phyloP scores from a whole-genome alignment of 2,888 invertebrate species.

The Polydrusus tereticollis region DNA sequence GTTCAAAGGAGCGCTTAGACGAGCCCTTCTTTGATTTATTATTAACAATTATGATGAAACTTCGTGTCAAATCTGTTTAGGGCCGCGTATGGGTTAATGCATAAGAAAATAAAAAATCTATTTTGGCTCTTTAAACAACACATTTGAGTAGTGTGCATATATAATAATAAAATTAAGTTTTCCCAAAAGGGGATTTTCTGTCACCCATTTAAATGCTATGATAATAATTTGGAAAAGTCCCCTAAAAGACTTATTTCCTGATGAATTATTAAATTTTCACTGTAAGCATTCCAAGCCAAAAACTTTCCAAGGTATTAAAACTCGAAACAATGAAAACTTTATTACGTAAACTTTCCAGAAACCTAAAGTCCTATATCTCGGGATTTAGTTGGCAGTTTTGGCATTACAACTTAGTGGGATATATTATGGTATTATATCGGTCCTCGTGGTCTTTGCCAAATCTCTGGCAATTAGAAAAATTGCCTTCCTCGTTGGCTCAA shows the following conservation, averaged over 20 bases:
- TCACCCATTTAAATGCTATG: background rate
- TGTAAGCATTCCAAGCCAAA: constrained; percentile 36
- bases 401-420: constrained; percentile 23
- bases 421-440: background rate
- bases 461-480: constrained; percentile 32
- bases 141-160: too few species aligned
- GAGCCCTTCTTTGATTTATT: constrained; percentile 22
- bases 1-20: constrained; percentile 8
- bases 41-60: constrained; percentile 3
- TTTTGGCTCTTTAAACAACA: too few species aligned
- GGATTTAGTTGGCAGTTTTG: constrained; percentile 37
- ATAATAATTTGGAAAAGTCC: constrained; percentile 24
- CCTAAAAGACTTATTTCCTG: constrained; percentile 18
- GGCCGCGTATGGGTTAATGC: too few species aligned
- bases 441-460: constrained; percentile 28
- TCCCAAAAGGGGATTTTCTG: too few species aligned
- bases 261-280: constrained; percentile 42
- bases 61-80: too few species aligned
- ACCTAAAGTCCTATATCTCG: constrained; percentile 39
- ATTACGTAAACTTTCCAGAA: constrained; percentile 36
- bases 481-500: constrained; percentile 22
- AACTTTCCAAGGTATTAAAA: constrained; percentile 40
- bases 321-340: constrained; percentile 41
- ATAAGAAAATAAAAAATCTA: too few species aligned
- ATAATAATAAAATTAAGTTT: too few species aligned